Conservation (phyloP, 1,140 invertebrate species). For the Drosophila pseudoananassae region DNA sequence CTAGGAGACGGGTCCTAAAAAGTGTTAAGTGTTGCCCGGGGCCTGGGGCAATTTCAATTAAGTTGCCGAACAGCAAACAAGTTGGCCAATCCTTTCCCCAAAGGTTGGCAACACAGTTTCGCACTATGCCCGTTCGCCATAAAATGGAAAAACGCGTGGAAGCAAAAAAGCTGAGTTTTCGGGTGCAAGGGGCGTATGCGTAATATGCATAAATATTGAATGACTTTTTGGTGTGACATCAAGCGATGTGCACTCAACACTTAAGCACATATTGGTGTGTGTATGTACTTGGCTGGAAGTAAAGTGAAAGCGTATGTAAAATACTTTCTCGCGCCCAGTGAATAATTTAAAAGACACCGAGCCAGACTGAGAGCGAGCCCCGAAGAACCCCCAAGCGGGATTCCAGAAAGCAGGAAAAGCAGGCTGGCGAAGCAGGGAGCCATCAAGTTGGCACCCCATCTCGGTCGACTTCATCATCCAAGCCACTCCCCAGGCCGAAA, state of each 20-base stretch:
- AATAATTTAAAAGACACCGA: slow-evolving; percentile 54
- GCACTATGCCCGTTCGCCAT: slow-evolving; percentile 26
- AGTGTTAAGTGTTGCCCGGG: slow-evolving; percentile 49
- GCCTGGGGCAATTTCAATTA: slow-evolving; percentile 60
- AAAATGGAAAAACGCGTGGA: slow-evolving; percentile 3
- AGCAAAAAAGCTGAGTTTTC: background rate
- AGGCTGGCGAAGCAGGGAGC: background rate
- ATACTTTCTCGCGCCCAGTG: slow-evolving; percentile 60
- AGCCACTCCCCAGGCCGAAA: slow-evolving; percentile 42
- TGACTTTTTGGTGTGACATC: slow-evolving; percentile 60
- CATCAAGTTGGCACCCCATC: slow-evolving; percentile 51
- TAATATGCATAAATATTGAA: slow-evolving; percentile 62
- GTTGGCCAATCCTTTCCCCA: slow-evolving; percentile 33
- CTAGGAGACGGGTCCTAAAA: background rate
- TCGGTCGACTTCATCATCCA: slow-evolving; percentile 20
- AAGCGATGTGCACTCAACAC: slow-evolving; percentile 58
- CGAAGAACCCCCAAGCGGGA: background rate
- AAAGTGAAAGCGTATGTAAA: slow-evolving; percentile 63
- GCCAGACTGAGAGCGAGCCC: background rate
- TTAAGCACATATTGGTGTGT: slow-evolving; percentile 20
- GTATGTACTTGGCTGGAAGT: slow-evolving; percentile 1
- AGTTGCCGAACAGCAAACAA: slow-evolving; percentile 39
- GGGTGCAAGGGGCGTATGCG: slow-evolving; percentile 37
- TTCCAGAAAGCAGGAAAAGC: background rate
- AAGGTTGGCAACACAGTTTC: slow-evolving; percentile 47